Evolutionary conservation across 2,888 invertebrate species (phyloP).

Genomic region (Nycteola revayana): DNA sequence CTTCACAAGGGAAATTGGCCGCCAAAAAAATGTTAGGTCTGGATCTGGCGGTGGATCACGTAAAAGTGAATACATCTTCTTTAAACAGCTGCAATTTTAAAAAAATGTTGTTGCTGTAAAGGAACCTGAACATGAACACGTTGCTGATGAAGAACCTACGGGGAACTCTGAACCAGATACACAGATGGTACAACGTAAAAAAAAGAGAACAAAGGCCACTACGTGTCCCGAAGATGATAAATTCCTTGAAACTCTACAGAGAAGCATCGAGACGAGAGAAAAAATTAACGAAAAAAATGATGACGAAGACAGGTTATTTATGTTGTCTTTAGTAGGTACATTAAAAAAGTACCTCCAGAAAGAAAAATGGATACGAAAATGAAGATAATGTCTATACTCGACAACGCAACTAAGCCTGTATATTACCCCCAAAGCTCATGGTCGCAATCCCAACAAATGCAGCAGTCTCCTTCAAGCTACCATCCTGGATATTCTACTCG

Average conservation of each 20-base stretch:
- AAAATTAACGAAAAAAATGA: constrained; percentile 5
- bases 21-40: constrained; percentile 13
- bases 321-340: constrained; percentile 13
- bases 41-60: constrained; percentile 10
- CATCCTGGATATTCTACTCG: constrained; percentile 15
- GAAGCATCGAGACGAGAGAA: constrained; percentile 7
- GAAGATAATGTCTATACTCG: not conserved
- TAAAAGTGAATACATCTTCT: constrained; percentile 24
- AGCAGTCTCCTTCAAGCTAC: constrained; percentile 10
- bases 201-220: constrained; percentile 7
- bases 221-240: constrained; percentile 9
- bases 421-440: constrained; percentile 15
- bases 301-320: constrained; percentile 11
- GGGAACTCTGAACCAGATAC: constrained; percentile 2
- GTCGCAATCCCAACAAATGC: constrained; percentile 15
- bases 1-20: constrained; percentile 20
- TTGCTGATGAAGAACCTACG: constrained; percentile 3
- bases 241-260: constrained; percentile 8
- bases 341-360: not conserved
- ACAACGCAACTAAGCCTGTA: constrained; percentile 12
- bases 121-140: constrained; percentile 4
- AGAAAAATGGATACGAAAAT: not conserved
- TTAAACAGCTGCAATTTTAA: constrained; percentile 21
- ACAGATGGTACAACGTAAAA: constrained; percentile 3
- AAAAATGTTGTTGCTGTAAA: constrained; percentile 15